phyloP scores from a whole-genome alignment of 2,113 vertebrate genomes.

The Mirounga angustirostris region DNA sequence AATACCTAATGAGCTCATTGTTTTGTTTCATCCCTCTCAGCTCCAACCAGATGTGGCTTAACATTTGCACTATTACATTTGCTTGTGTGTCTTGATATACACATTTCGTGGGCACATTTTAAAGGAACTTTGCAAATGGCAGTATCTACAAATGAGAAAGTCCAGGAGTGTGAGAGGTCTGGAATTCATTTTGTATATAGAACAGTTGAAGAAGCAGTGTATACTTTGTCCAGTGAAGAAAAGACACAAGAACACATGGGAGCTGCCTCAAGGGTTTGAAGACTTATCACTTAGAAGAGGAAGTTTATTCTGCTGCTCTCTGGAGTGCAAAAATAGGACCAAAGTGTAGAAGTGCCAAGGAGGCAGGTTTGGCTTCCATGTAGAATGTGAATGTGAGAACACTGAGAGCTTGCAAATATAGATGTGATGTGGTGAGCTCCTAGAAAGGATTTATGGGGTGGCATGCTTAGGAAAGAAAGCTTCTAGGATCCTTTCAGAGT shows the following conservation, averaged over 20 bases:
- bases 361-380: not conserved
- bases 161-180: not conserved
- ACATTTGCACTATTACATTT: not conserved
- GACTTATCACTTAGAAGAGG: not conserved
- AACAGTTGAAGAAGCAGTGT: not conserved
- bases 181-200: not conserved
- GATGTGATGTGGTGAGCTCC: not conserved
- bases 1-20: constrained; percentile 14
- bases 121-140: constrained; percentile 28
- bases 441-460: not conserved
- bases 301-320: not conserved
- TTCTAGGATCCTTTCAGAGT: not conserved
- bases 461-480: constrained; percentile 60
- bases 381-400: not conserved
- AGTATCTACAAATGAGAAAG: constrained; percentile 2
- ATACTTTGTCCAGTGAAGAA: not conserved
- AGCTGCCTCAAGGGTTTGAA: not conserved
- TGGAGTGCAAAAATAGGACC: not conserved
- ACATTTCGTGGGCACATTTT: constrained; percentile 18
- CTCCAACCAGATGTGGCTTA: constrained; percentile 55
- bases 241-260: not conserved
- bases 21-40: constrained; percentile 3
- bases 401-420: not conserved
- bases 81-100: not conserved
- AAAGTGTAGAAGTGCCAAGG: not conserved